Evolutionary conservation across 2,797 vertebrate genomes (phyloP).

Genomic region (Crocodylus rhombifer): DNA sequence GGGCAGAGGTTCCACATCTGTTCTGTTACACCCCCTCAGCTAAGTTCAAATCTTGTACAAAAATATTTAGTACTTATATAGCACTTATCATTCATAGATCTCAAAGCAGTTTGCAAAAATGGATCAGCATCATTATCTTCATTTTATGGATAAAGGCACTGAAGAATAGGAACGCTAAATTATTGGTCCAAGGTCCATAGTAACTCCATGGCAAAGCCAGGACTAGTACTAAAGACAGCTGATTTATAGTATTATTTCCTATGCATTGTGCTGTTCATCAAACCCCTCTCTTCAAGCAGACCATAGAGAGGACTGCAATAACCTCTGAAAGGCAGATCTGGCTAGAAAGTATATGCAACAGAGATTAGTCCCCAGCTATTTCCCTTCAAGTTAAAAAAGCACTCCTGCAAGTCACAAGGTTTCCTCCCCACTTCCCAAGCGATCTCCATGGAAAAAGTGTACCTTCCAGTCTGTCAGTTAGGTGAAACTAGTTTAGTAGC

Average conservation of each 20-base stretch:
- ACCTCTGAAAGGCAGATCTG: conserved; percentile 27
- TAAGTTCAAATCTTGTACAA: conserved; percentile 62
- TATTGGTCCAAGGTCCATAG: conserved; percentile 72
- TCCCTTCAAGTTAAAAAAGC: no score
- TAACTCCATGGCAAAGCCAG: conserved; percentile 68
- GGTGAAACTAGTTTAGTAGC: no score
- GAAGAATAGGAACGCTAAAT: conserved; percentile 40
- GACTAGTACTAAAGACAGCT: conserved; percentile 70
- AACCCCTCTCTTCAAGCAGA: conserved; percentile 66
- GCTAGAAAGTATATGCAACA: background rate
- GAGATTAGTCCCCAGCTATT: no score
- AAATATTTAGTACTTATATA: conserved; percentile 45
- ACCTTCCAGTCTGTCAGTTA: no score
- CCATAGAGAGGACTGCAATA: conserved; percentile 37
- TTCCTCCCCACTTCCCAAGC: no score
- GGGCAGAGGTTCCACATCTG: background rate
- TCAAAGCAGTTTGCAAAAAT: conserved; percentile 65
- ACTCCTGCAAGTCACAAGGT: no score
- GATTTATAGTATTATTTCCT: conserved; percentile 64
- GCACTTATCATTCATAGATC: conserved; percentile 59
- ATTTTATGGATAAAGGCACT: conserved; percentile 43
- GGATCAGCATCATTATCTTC: conserved; percentile 59
- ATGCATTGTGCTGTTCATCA: conserved; percentile 54
- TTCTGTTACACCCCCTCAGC: conserved; percentile 50
- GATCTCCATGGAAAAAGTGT: no score